Conservation (phyloP, 2,888 invertebrate genomes). For the Drosophila yooni region DNA sequence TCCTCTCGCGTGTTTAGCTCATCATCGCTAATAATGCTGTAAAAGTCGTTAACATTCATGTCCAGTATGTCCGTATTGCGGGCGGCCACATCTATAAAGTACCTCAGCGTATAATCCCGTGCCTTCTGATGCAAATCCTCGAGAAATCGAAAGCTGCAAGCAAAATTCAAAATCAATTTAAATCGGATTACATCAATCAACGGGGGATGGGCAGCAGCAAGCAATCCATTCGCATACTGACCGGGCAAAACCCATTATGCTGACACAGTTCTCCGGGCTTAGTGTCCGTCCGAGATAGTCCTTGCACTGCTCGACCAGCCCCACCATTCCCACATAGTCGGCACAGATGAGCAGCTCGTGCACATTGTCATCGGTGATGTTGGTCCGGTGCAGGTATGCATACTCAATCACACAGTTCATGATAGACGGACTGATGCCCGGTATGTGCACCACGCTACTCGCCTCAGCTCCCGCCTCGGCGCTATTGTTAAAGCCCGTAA, state of each 20-base stretch:
- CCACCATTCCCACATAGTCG: slow-evolving; percentile 94
- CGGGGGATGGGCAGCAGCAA: background rate
- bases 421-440: slow-evolving; percentile 91
- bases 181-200: slow-evolving; percentile 41
- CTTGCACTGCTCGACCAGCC: slow-evolving; percentile 92
- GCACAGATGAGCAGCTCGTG: slow-evolving; percentile 93
- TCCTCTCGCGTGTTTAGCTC: slow-evolving; percentile 95
- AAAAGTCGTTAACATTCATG: slow-evolving; percentile 90
- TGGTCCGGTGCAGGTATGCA: slow-evolving; percentile 92
- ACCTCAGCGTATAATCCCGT: slow-evolving; percentile 89
- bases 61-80: slow-evolving; percentile 91
- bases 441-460: slow-evolving; percentile 89
- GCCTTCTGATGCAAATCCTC: slow-evolving; percentile 88
- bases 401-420: slow-evolving; percentile 93
- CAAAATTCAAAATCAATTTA: slow-evolving; percentile 43
- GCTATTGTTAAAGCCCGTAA: slow-evolving; percentile 76
- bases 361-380: slow-evolving; percentile 91
- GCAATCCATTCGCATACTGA: slow-evolving; percentile 67
- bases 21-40: slow-evolving; percentile 91
- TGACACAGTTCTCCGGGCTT: slow-evolving; percentile 92
- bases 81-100: slow-evolving; percentile 90
- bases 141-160: slow-evolving; percentile 81
- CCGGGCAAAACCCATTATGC: slow-evolving; percentile 93
- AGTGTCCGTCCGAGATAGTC: slow-evolving; percentile 90
- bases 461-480: slow-evolving; percentile 82